Evolutionary conservation across 2,113 vertebrate genomes (phyloP), one percentile per base, ranked within the genome.

Genomic region (Scophthalmus maximus): DNA sequence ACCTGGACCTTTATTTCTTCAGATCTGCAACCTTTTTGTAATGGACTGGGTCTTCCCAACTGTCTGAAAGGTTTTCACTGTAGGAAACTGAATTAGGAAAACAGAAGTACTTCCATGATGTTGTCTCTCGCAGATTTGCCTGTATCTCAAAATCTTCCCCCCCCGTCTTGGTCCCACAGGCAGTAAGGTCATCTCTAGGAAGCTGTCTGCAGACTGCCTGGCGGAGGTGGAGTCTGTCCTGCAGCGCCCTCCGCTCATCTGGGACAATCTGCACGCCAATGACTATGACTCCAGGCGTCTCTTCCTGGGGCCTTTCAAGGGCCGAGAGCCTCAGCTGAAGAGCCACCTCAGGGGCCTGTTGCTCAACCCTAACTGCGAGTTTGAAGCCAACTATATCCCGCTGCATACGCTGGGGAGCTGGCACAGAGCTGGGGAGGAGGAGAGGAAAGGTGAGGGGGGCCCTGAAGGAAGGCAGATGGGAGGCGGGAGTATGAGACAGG

Each of bases 191-290:
- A 94, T 96, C 67, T 96, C 95, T 0, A 92, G 86, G 47, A 94
- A 95, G 62, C 92, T 96, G 80, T 93, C 93, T 0, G 85, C 83
- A 0, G 61, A 72, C 8, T 89, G 91, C 50, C 84, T 96, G 83
- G 83, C 92, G 6, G 95, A 96, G 87, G 94, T 95, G 81, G 91
- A 94, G 71, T 76, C 84, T 1, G 93, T 95, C 60, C 92, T 96
- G 29, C 93, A 59, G 62, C 93, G 94, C 5, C 75, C 78, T 0
- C 95, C 92, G 0, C 5, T 95, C 77, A 93, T 96, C 74, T 96
- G 95, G 95, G 95, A 96, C 94, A 96, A 96, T 82, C 92, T 96
- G 46, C 95, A 96, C 0, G 95, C 95, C 29, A 96, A 96, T 0
- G 95, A 96, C 92, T 96, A 96, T 0, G 95, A 96, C 91, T 95